Base-by-base conservation (phyloP, 2,797 vertebrate species). In the Sorex maritimensis region DNA sequence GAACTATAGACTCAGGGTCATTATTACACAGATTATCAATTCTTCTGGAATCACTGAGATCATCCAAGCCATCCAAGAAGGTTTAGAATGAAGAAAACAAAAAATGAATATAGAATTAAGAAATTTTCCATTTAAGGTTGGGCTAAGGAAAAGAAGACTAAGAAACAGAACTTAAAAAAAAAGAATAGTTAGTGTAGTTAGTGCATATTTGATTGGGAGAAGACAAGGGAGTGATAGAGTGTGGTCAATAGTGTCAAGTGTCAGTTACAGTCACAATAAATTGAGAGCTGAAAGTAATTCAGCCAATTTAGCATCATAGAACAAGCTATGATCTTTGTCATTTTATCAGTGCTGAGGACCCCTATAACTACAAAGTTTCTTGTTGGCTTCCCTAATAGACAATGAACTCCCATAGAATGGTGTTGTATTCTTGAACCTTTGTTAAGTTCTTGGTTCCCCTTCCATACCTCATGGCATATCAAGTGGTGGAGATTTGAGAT, bases 261-360 rank as follows among this genome's bases (percentile, higher is more conserved):
- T 65, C 77, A 14, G 17, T 41, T 86, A 49, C 15, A 23, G 24
- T 65, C 55, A 81, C 44, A 92, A 52, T 85, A 87, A 89, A 63
- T 91, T 11, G 73, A 92, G 3, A 17, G 24, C 58, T 68, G 49
- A 72, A 93, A 82, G 19, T 30, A 92, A 88, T 81, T 67, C 13
- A 63, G 5, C 63, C 2, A 24, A 81, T 49, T 74, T 84, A 88
- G 73, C 34, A 88, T n/a, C 13, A 65, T 2, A 30, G 26, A 74
- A 69, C 10, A 79, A 58, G n/a, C 10, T n/a, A 6, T 13, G 6
- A 73, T 5, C 17, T 86, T 81, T 46, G 26, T 44, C 63, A 93
- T 80, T 79, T 74, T 52, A 86, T 11, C 30, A 71, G 4, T 21
- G 58, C 88, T 6, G 28, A 77, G 2, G 9, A 26, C 65, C 21